phyloP scores from a whole-genome alignment of 1,140 invertebrate genomes.

The Oryctes rhinoceros region DNA sequence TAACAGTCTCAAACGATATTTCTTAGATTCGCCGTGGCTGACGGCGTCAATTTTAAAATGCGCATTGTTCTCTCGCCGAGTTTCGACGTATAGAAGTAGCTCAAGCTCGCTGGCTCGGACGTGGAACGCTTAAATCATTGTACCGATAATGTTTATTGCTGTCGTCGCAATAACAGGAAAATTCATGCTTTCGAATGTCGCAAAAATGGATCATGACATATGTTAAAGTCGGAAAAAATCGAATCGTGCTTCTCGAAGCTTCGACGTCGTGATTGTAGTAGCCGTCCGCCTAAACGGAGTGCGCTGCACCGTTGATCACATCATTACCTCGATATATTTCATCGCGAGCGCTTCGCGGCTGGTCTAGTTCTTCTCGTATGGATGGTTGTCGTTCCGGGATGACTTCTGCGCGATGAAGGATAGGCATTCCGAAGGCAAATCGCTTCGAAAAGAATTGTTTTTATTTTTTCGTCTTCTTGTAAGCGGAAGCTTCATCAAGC shows the following conservation, averaged over 20 bases:
- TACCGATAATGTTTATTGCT: conserved; percentile 18
- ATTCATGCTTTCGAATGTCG: conserved; percentile 12
- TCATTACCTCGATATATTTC: conserved; percentile 12
- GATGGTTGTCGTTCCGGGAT: background rate
- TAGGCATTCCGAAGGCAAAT: background rate
- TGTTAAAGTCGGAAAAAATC: conserved; percentile 2
- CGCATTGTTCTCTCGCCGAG: too few relatives aligned
- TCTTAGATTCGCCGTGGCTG: too few relatives aligned
- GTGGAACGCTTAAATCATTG: background rate
- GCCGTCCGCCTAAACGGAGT: conserved; percentile 6
- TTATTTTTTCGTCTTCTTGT: too few relatives aligned
- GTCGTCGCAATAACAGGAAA: background rate
- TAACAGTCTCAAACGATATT: too few relatives aligned
- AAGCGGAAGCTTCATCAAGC: too few relatives aligned
- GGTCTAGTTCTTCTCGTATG: background rate
- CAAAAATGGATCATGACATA: conserved; percentile 19
- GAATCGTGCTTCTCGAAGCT: background rate
- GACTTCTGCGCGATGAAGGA: background rate
- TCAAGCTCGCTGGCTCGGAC: too few relatives aligned
- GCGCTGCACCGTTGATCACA: conserved; percentile 1
- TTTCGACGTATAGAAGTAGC: too few relatives aligned
- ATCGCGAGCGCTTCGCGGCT: too few relatives aligned
- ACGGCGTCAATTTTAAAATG: too few relatives aligned
- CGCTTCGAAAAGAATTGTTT: too few relatives aligned
- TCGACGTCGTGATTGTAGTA: conserved; percentile 17